Base-by-base conservation (phyloP, 1,140 invertebrate species). In the Euura lappo region DNA sequence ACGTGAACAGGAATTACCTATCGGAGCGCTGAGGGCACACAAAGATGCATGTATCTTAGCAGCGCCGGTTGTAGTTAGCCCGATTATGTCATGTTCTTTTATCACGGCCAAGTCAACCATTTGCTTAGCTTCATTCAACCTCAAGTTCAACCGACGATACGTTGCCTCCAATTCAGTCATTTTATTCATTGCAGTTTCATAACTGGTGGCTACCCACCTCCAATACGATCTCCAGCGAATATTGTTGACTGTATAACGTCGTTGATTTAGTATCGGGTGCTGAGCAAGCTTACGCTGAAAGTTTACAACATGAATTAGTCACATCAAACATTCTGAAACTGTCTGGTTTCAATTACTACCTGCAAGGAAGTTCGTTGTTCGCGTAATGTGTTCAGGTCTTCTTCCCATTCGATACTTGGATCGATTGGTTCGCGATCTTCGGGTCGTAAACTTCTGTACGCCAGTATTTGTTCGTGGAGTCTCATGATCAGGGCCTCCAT, bases 61-160 rank as follows among this genome's bases (percentile, higher is more conserved):
- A 2, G 94, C 94, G 67, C 91, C 92, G 10, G 93, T 93, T 3
- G 94, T 96, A 0, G 95, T 96, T 89, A 95, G 92, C 6, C 93
- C 94, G 51, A 96, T 81, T n/a, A 95, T 85, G 71, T 88, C 78
- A 46, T 78, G 76, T 28, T 79, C 28, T 74, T 77, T 80, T 75
- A 91, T 76, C 28, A 87, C 46, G 74, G 84, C 69, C 45, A 81
- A 75, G 77, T 89, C 81, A 69, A 78, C 77, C 28, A 85, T 80
- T 69, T 82, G 73, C 43, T 78, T 74, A 28, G 87, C 78, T 69
- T 83, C 75, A 66, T 84, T 78, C 74, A 87, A 88, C 65, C 81
- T 67, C 47, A 79, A 77, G 68, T 85, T 83, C 6, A 74, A 71
- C 60, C 80, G 77, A 76, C 86, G 80, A 74, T 86, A 89, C 69